Conservation (phyloP, 2,888 invertebrate genomes). For the Folsomia candida region DNA sequence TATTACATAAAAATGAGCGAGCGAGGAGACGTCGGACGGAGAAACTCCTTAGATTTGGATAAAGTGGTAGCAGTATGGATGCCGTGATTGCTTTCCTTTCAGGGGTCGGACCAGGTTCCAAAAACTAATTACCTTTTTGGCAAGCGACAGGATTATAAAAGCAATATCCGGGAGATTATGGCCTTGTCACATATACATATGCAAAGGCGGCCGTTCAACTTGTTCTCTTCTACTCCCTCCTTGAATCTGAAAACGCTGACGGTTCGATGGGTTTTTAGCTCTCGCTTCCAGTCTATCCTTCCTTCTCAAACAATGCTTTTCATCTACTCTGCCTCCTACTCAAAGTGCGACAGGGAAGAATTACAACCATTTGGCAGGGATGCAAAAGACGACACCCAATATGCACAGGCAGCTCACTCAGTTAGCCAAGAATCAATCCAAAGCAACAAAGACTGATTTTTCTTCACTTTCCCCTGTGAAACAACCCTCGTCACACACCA, state of each 20-base stretch:
- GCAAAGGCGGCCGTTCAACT: neutral
- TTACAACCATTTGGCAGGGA: neutral
- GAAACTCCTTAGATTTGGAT: neutral
- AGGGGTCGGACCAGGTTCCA: neutral
- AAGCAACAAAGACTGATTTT: neutral
- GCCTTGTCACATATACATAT: neutral
- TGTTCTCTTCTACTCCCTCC: neutral
- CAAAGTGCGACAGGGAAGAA: neutral
- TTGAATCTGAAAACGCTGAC: neutral
- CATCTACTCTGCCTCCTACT: neutral
- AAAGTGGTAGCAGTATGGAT: neutral
- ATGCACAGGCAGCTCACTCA: no score
- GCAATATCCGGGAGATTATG: constrained; percentile 28
- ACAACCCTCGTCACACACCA: no score
- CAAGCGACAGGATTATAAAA: constrained; percentile 33
- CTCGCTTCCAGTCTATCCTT: neutral
- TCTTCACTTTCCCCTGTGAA: neutral
- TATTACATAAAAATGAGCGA: neutral
- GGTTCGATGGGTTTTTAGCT: neutral
- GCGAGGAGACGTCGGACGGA: neutral
- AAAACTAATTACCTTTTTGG: constrained; percentile 37
- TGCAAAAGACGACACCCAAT: no score
- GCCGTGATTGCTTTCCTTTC: constrained; percentile 16
- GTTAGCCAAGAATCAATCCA: neutral
- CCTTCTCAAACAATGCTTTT: neutral